A percentile compares a stretch with the other conserved stretches of the same genome.
Conservation (phyloP, 2,888 invertebrate species). For the Agrochola macilenta region DNA sequence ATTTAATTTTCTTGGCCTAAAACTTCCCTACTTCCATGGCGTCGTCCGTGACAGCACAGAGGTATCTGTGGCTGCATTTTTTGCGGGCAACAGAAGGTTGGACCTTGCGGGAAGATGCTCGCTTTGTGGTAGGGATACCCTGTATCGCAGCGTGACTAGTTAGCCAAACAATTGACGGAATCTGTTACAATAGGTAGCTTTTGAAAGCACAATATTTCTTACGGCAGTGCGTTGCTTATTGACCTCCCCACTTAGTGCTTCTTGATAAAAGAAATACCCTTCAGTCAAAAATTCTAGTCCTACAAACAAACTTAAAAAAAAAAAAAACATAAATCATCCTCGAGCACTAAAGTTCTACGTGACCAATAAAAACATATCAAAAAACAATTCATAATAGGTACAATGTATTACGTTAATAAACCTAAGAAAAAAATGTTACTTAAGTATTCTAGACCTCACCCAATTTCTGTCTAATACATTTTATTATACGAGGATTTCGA, state of each 20-base stretch:
- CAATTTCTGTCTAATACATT: slow-evolving; percentile 2
- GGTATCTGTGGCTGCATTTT: not conserved
- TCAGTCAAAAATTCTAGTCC: not conserved
- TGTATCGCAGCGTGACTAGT: not conserved
- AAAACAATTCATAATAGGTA: not conserved
- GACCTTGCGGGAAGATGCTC: no score
- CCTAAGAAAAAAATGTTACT: not conserved
- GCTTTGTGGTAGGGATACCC: not conserved
- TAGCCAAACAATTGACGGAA: not conserved
- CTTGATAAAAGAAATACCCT: not conserved
- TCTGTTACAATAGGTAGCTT: not conserved
- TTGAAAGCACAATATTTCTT: not conserved
- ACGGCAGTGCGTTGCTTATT: not conserved
- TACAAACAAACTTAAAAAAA: not conserved
- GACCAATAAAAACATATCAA: not conserved
- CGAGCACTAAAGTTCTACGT: not conserved
- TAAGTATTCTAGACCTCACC: not conserved
- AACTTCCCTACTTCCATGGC: not conserved
- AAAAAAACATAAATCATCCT: not conserved
- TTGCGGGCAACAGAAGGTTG: no score
- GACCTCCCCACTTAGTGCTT: no score
- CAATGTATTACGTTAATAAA: not conserved
- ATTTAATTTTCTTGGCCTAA: not conserved
- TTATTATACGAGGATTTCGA: not conserved
- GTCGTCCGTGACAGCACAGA: not conserved